A percentile compares a stretch with the other conserved stretches of the same genome.
These are phyloP conservation scores for Orthonyx spaldingii DNA, from an alignment of 2,113 vertebrate species.

Conservation along the genomic window DNA sequence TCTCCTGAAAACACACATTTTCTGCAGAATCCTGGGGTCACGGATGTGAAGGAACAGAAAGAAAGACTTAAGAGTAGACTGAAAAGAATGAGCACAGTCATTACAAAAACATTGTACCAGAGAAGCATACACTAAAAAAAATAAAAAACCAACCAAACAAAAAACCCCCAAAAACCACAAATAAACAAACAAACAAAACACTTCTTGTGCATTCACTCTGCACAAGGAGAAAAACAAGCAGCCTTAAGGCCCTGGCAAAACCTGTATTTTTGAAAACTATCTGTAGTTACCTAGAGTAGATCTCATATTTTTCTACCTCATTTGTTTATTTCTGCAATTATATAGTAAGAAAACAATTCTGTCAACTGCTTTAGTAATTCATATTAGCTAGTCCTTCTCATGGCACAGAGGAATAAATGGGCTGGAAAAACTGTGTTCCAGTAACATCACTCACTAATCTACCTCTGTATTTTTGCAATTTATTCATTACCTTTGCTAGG, in stretches of 20 bases:
- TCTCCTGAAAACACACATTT: background rate
- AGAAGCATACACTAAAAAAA: background rate
- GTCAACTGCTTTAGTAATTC: background rate
- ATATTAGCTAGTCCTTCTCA: background rate
- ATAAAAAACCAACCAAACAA: background rate
- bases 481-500: background rate
- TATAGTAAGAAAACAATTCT: background rate
- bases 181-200: background rate
- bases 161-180: background rate
- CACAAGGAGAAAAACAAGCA: background rate
- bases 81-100: background rate
- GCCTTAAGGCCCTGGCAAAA: background rate
- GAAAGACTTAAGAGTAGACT: background rate
- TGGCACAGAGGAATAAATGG: background rate
- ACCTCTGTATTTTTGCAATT: background rate
- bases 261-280: background rate
- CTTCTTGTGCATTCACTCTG: background rate
- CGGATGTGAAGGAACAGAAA: background rate
- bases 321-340: background rate
- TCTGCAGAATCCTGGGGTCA: background rate
- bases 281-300: background rate
- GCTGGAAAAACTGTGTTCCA: background rate
- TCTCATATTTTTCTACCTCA: background rate
- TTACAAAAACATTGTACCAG: background rate
- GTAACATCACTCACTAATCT: background rate